Evolutionary conservation across 2,888 invertebrate genomes (phyloP).

Genomic region (Cerastis rubricosa): DNA sequence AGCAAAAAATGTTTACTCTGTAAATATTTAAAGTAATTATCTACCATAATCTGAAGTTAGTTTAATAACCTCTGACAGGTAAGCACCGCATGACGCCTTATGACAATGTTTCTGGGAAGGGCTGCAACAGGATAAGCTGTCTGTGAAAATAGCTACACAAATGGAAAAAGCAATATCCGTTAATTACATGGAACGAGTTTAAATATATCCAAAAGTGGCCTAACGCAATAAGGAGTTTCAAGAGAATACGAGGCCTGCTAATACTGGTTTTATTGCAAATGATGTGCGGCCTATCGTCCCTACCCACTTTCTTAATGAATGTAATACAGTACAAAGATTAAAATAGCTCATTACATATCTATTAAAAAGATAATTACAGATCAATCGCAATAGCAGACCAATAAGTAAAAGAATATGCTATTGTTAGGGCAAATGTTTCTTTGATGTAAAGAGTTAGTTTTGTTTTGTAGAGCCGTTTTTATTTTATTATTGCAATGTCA

Average conservation of each 20-base stretch:
- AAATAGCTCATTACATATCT: constrained; percentile 9
- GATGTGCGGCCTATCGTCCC: not conserved
- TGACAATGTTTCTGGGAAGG: not conserved
- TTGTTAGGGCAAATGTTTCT: not conserved
- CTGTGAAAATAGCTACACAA: not conserved
- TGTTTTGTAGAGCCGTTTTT: too few species aligned
- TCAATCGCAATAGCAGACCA: not conserved
- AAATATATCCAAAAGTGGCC: not conserved
- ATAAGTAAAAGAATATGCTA: constrained; percentile 1
- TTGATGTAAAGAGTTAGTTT: too few species aligned
- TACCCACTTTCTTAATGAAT: constrained; percentile 3
- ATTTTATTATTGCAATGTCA: too few species aligned
- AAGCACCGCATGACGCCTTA: too few species aligned
- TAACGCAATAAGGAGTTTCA: not conserved
- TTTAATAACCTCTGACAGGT: too few species aligned
- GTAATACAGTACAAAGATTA: constrained; percentile 10
- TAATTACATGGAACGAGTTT: not conserved
- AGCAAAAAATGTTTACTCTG: too few species aligned
- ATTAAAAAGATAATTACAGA: constrained; percentile 21
- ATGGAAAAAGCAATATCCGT: not conserved
- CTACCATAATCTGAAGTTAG: too few species aligned
- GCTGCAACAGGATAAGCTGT: not conserved
- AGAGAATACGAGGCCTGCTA: not conserved
- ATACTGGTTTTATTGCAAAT: not conserved
- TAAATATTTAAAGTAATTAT: too few species aligned